Base-by-base conservation (phyloP, 1,140 invertebrate species). In the Polypedilum pembai region DNA sequence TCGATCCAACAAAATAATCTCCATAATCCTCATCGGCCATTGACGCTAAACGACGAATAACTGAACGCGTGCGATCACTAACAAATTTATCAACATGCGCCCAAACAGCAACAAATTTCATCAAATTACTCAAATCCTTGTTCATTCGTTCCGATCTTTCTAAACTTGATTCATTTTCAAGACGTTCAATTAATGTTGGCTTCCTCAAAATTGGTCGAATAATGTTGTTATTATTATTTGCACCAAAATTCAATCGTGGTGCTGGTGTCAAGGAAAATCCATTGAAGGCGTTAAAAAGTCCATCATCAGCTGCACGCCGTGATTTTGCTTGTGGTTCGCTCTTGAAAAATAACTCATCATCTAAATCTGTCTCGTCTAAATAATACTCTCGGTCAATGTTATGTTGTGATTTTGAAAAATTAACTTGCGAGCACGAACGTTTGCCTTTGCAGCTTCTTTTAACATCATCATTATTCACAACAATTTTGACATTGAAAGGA, bases 261-360 rank as follows among this genome's bases (percentile, higher is more conserved):
- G 65, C 65, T 69, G 65, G 65, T 69, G 65, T 69, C 20, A 69
- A 20, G 17, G 65, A 56, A 56, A 56, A 56, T n/a, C 45, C n/a
- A 56, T 56, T 56, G 45, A 56, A 56, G 12, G 45, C 12, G n/a
- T 56, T 56, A 56, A 15, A 56, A 56, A 56, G 15, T n/a, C 45
- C 20, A 69, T 69, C 65, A 8, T 69, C 65, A 5, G 65, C 65
- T 20, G 65, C 65, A 21, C 65, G 65, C 7, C 65, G 65, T 20
- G 65, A 69, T 69, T 69, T 69, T 7, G 18, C 3, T 20, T 69
- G 65, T 20, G 18, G 20, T 7, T 20, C 65, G 18, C 8, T 69
- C 18, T 21, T 69, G 10, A 20, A 69, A 18, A 69, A 20, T 21
- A 69, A 21, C 2, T 69, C 65, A 18, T 69, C 65, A 69, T 69